Evolutionary conservation across 2,888 invertebrate species (phyloP), one percentile per base, ranked within the genome.

Genomic region (Hypomecis punctinalis): DNA sequence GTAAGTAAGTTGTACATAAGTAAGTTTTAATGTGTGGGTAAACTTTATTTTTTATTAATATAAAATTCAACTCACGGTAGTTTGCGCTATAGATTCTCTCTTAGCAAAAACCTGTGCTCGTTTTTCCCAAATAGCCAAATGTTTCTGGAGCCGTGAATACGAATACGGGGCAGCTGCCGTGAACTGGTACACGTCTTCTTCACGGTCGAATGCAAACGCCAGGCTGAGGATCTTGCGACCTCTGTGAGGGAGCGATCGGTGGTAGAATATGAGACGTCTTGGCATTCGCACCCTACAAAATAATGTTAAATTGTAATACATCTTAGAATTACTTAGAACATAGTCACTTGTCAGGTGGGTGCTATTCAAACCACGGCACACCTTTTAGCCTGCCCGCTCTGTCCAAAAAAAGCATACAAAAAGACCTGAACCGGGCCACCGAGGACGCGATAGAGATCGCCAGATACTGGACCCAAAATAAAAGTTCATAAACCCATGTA

Each of bases 181-280:
- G 89, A 99, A 99, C 84, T 99, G 99, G 83, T 98, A 99, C 0
- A 98, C 95, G 79, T 99, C 99, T 75, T 98, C 98, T 83, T 99
- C 98, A 61, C 96, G 95, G 86, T 99, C 99, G 83, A 99, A 99
- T 35, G 96, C 96, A 85, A 99, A 99, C 0, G 98, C 96, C 83
- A 99, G 96, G 79, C 98, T 98, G 66, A 99, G 94, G 39, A 99
- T 96, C 86, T 98, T 98, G 75, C 99, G 97, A 63, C 97, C 97
- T 73, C 96, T 96, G 87, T 99, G 99, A 66, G 95, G 94, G 8
- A 96, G 93, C 1, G 99, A 99, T 73, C 96, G 96, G 90, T 99
- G 98, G 86, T 98, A 99, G 89, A 97, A 99, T 0, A 99, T 96
- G 82, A 98, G 94, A 49, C 96, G 95, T 69, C 96, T 95, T 0